Conservation (phyloP, 30 jellyfish, hydroid and myxozoan genomes). For the Catostylus mosaicus region DNA sequence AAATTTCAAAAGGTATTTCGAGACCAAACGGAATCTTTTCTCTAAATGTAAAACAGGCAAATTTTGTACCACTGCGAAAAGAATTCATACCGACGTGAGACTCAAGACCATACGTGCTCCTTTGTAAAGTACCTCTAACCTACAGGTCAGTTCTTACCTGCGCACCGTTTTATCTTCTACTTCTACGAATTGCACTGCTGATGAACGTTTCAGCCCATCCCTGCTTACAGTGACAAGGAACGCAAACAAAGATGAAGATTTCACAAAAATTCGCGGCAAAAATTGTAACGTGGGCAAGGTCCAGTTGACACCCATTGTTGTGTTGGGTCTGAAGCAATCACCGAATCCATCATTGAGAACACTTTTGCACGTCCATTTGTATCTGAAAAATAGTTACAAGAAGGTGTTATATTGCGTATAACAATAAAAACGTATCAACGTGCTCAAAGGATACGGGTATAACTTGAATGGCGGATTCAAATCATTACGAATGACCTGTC, state of each 20-base stretch:
- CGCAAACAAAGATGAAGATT: conserved; percentile 44
- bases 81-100: no score
- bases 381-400: conserved; percentile 18
- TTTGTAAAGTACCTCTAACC: no score
- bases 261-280: conserved; percentile 41
- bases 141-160: conserved; percentile 31
- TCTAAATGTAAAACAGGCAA: no score
- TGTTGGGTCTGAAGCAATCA: conserved; percentile 43
- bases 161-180: conserved; percentile 19
- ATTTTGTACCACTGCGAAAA: no score
- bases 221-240: conserved; percentile 59
- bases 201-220: conserved; percentile 24
- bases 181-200: conserved; percentile 53
- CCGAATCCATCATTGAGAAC: conserved; percentile 2
- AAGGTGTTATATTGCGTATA: no score
- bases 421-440: no score
- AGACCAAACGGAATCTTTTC: no score
- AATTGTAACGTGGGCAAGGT: conserved; percentile 29
- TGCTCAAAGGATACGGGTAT: no score
- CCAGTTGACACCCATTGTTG: conserved; percentile 48
- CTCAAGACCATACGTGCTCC: no score
- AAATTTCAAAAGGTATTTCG: no score
- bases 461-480: no score
- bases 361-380: conserved; percentile 57
- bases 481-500: no score